Evolutionary conservation across 2,797 vertebrate genomes (phyloP), one percentile per base, ranked within the genome.

Genomic region (Acanthiza pusilla): DNA sequence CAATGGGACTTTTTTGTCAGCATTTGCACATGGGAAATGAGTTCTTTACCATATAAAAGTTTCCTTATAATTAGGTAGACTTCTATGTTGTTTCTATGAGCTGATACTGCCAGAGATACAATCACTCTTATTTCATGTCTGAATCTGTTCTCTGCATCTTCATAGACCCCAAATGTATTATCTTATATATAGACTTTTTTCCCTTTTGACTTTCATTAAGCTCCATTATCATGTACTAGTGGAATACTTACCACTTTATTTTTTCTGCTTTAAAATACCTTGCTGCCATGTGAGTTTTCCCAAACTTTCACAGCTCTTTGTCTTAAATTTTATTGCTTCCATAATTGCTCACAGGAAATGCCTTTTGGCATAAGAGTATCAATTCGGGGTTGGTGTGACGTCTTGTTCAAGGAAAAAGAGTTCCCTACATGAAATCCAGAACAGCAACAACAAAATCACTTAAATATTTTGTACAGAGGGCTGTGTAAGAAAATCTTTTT

Each of bases 271-370:
- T 58, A 88, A 75, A 74, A 88, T 75, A 6, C 13, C 14, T 65
- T 15, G 0, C 11, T 66, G 15, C 26, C 16, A 13, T 54, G 16
- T 48, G 25, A 81, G 15, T 58, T 92, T 55, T 34, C 12, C 17
- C 25, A 76, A 14, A 47, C 11, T 36, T 74, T 88, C 32, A 30
- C 23, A 53, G 34, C 25, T 91, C 38, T 92, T 88, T 80, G 32
- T 55, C 57, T 78, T 89, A 77, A 74, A 61, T 80, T 53, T 60
- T 86, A 70, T 81, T 84, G 15, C 17, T 95, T 81, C 25, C 16
- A 26, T 73, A 92, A 85, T 63, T 78, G 40, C 58, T 78, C 43
- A 78, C 7, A 73, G 43, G 30, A 89, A 92, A 81, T 9, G 36
- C 62, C 43, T 92, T 79, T 79, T 78, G 58, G 26, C 25, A 7